A percentile compares a stretch with the other conserved stretches of the same genome.
Evolutionary conservation across 2,888 invertebrate species (phyloP).

Genomic region (Drosophila nigritarsus): DNA sequence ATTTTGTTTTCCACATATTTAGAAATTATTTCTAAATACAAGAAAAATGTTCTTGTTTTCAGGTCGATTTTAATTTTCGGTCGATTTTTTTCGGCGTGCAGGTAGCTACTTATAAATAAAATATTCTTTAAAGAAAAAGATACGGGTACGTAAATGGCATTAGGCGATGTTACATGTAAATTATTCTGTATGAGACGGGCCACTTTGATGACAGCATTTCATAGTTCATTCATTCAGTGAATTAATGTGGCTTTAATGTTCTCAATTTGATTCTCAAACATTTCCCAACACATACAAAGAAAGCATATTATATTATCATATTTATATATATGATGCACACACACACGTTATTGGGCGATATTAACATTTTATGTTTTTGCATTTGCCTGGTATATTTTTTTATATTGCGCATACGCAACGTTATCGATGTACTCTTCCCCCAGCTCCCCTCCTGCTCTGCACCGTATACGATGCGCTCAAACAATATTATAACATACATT

Average conservation of each 20-base stretch:
- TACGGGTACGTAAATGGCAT: background rate
- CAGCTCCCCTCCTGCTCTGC: background rate
- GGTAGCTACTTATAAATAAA: background rate
- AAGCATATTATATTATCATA: constrained; percentile 15
- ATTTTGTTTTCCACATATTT: background rate
- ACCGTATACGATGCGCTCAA: too few relatives aligned
- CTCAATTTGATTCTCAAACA: constrained; percentile 13
- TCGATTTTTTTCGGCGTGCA: background rate
- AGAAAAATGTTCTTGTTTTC: too few relatives aligned
- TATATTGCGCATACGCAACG: constrained; percentile 50
- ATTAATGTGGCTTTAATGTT: constrained; percentile 40
- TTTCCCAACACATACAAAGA: background rate
- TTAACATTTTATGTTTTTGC: constrained; percentile 58
- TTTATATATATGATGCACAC: constrained; percentile 10
- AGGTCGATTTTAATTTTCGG: background rate
- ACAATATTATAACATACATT: constrained; percentile 36
- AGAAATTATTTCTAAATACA: background rate
- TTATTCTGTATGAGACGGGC: background rate
- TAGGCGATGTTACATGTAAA: background rate
- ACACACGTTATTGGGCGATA: constrained; percentile 47
- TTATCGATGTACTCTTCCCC: background rate
- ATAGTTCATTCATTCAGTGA: constrained; percentile 46
- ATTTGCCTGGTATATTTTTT: constrained; percentile 24
- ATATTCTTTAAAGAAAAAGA: background rate
- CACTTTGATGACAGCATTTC: constrained; percentile 17